Evolutionary conservation across 2,113 vertebrate genomes (phyloP), one percentile per base, ranked within the genome.

Genomic region (Psittacara wagleri): DNA sequence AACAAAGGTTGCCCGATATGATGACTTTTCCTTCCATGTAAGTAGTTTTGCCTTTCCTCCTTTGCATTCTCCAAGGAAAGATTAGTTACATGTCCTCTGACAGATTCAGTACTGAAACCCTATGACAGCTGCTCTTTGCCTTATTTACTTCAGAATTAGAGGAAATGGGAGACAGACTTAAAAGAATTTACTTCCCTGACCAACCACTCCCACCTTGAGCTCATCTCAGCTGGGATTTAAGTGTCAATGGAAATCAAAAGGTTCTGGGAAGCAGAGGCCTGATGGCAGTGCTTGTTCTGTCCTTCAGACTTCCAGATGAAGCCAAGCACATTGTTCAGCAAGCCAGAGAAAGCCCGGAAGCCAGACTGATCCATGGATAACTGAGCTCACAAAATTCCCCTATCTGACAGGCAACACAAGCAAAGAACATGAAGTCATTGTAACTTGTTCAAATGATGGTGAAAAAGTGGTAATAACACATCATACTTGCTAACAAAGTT

Each of bases 181-280:
- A 13, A 79, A 90, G 25, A 80, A 64, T 57, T 78, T 52, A 54
- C 66, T 89, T 94, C 62, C 75, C 72, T 73, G 41, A 55, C 20
- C 57, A 74, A 43, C 63, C 88, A 81, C 68, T 83, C 79, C 88
- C 62, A 83, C 39, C 33, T 37, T 86, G 33, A 95, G 92, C 20
- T 94, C 76, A 87, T 61, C 76, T 84, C 89, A 69, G 51, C 46
- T 88, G 89, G 95, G 91, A 95, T 86, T 94, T 88, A 75, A 95
- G 75, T 28, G 68, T 66, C 93, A 70, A 49, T 70, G 87, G 86
- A 88, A 93, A 90, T 11, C 59, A 80, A 88, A 94, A 92, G 59
- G 75, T 88, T 97, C 96, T 96, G 94, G 75, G 95, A 94, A 96
- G 76, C 69, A 70, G 33, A 87, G 8, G 66, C 43, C 55, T 81